Evolutionary conservation across 2,888 invertebrate species (phyloP), one percentile per base, ranked within the genome.

Genomic region (Mythimna ferrago): DNA sequence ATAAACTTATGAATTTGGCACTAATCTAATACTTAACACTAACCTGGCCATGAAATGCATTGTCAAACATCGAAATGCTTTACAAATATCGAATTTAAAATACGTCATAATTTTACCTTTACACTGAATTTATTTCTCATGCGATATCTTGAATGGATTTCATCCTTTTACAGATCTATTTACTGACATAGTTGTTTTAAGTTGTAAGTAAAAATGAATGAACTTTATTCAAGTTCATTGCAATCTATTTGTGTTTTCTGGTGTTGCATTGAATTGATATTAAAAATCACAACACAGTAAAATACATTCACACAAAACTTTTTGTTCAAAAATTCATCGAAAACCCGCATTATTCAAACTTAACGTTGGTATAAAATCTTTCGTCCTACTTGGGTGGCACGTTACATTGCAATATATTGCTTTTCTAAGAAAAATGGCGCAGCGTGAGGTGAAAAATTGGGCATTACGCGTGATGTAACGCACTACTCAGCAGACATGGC

Each of bases 1-100:
- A 83, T 84, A 87, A 91, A 90, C 89, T 87, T 85, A 86, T 87
- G 82, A 89, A 89, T 94, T 96, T 95, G 95, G 96, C 96, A 96
- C 96, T 95, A 94, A 86, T 89, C 94, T 94, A 94, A 93, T 91
- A 92, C 91, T 92, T 86, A 84, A 60, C 68, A 21, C 85, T 92
- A 90, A 86, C 79, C 84, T 85, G 85, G 80, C 83, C 89, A 86
- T 86, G 82, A 92, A 92, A 92, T 92, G 92, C 92, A 89, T 84
- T 76, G 72, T 84, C 82, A 86, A 83, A 85, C 77, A 72, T 78
- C 77, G 38, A 86, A 86, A 86, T 83, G 86, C 86, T 87, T 76
- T 66, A 82, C 69, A 74, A 57, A 82, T 71, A 63, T 80, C 44
- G 65, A 72, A 72, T 69, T 61, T 14, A 56, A 58, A 68, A 67